Percentiles rank a stretch among this genome's conserved stretches.
phyloP scores from a whole-genome alignment of 2,888 invertebrate species.

The Dryomyza anilis region DNA sequence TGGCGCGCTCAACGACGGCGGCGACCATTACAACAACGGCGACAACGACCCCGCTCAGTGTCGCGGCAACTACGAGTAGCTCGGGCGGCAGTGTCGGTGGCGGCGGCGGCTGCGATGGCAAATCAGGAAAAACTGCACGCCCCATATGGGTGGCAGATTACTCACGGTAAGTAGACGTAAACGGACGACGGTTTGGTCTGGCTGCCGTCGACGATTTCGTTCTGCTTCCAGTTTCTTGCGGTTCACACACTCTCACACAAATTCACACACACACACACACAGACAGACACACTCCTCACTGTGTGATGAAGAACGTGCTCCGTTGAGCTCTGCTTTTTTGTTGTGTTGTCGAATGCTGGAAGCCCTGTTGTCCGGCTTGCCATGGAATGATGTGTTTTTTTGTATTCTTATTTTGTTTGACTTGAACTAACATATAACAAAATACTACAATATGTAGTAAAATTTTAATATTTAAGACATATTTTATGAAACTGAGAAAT shows the following conservation, averaged over 20 bases:
- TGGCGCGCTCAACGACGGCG: conserved; percentile 38
- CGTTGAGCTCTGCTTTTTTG: conserved; percentile 14
- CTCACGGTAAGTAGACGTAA: conserved; percentile 66
- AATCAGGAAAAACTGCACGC: conserved; percentile 44
- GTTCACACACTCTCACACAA: background rate
- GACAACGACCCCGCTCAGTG: conserved; percentile 43
- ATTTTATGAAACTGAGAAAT: too few species aligned
- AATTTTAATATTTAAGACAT: too few species aligned
- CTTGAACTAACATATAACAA: too few species aligned
- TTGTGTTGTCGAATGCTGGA: conserved; percentile 3
- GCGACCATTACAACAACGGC: conserved; percentile 41
- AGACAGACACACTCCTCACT: background rate
- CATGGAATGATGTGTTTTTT: conserved; percentile 6
- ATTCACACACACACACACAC: conserved; percentile 4
- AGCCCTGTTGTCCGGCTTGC: background rate
- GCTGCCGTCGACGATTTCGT: conserved; percentile 4
- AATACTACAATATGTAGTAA: too few species aligned
- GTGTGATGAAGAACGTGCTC: background rate
- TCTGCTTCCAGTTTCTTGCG: conserved; percentile 10
- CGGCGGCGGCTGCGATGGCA: conserved; percentile 36
- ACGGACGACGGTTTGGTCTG: conserved; percentile 28
- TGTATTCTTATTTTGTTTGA: background rate
- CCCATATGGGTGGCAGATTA: conserved; percentile 71
- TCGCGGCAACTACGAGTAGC: conserved; percentile 55
- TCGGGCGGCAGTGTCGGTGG: conserved; percentile 47